Base-by-base conservation (phyloP, 2,888 invertebrate species). In the Acleris holmiana region DNA sequence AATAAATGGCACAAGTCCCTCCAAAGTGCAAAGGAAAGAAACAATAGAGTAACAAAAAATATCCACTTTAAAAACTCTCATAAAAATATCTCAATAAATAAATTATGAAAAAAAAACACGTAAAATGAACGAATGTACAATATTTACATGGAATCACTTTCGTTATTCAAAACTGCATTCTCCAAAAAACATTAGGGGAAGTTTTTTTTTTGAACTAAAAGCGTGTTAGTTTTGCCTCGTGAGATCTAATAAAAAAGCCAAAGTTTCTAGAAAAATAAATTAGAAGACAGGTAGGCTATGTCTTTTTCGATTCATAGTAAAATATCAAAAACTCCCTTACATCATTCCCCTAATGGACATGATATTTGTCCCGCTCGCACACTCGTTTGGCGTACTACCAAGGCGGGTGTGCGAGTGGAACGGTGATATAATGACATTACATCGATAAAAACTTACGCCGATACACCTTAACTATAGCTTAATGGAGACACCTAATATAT, bases 261-360 rank as follows among this genome's bases (percentile, higher is more conserved):
- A 82, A 77, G 77, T 69, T 76, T 80, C 74, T 85, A 84, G 77
- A 82, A 84, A 86, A 87, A 84, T 82, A 83, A 86, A 75, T 77
- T 73, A 71, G 76, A 82, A 82, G 82, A 86, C 78, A 83, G 80
- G 80, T 83, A 86, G 85, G 86, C 85, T 86, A 85, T 87, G 86
- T 89, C 81, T 86, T 88, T 86, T 88, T 87, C 86, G 86, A 88
- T 90, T 88, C 88, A 85, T 91, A 89, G 86, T 91, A 90, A 90
- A 91, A 91, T 91, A 91, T 90, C 86, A 91, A 91, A 90, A 91
- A 89, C 77, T 81, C 83, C 86, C 80, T 85, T 85, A 78, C 85
- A 86, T 84, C 87, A 83, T 85, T 87, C 88, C 91, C 89, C 89
- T 86, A 88, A 88, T 88, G 91, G 91, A 91, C 91, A 85, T 83